These are phyloP conservation scores for Gobius niger DNA, from an alignment of 2,113 vertebrate genomes.

Conservation along the genomic window DNA sequence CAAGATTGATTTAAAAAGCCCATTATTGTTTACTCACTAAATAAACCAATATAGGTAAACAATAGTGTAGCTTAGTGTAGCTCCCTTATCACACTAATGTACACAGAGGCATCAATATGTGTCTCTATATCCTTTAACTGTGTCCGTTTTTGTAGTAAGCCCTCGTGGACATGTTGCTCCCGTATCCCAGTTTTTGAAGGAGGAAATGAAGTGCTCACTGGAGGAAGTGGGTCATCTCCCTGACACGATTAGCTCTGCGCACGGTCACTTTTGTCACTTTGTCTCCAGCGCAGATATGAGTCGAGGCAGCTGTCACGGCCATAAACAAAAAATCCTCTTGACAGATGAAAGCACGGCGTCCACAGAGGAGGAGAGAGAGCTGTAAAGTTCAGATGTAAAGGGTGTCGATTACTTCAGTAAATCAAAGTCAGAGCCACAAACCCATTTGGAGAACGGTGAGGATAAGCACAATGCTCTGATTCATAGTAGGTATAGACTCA, in stretches of 20 bases:
- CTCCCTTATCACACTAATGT: no score
- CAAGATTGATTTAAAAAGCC: no score
- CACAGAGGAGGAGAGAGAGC: neutral
- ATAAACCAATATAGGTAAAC: no score
- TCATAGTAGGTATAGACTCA: neutral
- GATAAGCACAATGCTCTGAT: neutral
- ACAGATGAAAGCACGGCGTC: neutral
- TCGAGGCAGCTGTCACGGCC: constrained; percentile 14
- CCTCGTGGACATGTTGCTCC: constrained; percentile 18
- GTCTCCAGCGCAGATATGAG: constrained; percentile 19
- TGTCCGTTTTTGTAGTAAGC: neutral
- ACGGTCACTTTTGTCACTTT: constrained; percentile 44
- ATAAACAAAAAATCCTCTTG: constrained; percentile 12
- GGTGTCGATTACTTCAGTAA: neutral
- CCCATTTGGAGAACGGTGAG: neutral
- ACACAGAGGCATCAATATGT: no score
- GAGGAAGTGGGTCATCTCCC: constrained; percentile 48
- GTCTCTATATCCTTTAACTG: neutral
- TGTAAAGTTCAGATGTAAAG: neutral
- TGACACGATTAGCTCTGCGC: constrained; percentile 51
- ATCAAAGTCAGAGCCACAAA: neutral
- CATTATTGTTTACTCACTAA: no score
- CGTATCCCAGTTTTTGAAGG: constrained; percentile 35
- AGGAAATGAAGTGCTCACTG: constrained; percentile 31
- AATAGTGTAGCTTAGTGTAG: no score